A percentile compares a stretch with the other conserved stretches of the same genome.
phyloP scores from a whole-genome alignment of 1,140 invertebrate genomes.

The Dreissena polymorpha region DNA sequence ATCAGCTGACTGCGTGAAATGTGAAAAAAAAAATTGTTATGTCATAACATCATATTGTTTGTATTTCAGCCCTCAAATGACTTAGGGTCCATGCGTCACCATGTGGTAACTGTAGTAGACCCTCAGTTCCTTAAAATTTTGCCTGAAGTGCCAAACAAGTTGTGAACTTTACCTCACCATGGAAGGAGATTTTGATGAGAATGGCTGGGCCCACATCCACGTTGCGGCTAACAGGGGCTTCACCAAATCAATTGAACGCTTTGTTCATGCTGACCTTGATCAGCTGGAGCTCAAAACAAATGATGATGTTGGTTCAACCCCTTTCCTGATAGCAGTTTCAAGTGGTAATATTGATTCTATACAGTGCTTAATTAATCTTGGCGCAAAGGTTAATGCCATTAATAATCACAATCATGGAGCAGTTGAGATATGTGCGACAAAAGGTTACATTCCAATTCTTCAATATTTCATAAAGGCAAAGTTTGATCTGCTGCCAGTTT shows the following conservation, averaged over 20 bases:
- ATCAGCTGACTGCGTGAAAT: too few relatives aligned
- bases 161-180: background rate
- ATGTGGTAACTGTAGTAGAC: too few relatives aligned
- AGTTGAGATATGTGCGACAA: constrained; percentile 75
- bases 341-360: constrained; percentile 74
- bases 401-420: constrained; percentile 76
- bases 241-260: constrained; percentile 75
- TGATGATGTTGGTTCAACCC: constrained; percentile 74
- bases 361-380: constrained; percentile 69
- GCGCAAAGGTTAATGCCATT: constrained; percentile 70
- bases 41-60: too few relatives aligned
- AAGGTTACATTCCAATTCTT: constrained; percentile 71
- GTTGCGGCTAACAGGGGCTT: constrained; percentile 75
- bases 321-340: constrained; percentile 76
- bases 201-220: constrained; percentile 77
- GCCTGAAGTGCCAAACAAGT: too few relatives aligned
- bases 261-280: constrained; percentile 69
- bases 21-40: too few relatives aligned
- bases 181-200: constrained; percentile 72
- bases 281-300: constrained; percentile 75
- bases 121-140: too few relatives aligned
- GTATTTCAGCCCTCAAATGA: too few relatives aligned
- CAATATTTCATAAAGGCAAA: constrained; percentile 73
- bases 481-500: constrained; percentile 74
- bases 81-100: too few relatives aligned